Conservation (phyloP, 2,888 invertebrate species). For the Lasioglossum figueresi region DNA sequence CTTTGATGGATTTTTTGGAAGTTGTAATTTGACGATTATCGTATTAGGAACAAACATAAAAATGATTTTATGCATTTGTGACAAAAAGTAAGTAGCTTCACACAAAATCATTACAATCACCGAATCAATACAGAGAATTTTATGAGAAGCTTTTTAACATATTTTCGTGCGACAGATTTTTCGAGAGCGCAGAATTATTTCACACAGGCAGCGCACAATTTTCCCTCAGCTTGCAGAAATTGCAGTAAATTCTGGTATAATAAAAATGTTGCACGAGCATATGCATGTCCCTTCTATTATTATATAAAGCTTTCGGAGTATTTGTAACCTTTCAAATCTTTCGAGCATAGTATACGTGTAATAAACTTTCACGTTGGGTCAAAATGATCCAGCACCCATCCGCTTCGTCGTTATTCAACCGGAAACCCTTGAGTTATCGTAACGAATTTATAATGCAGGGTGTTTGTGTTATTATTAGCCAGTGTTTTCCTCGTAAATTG, state of each 20-base stretch:
- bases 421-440: background rate
- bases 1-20: background rate
- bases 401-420: background rate
- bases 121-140: background rate
- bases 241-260: background rate
- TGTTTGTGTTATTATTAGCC: constrained; percentile 12
- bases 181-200: background rate
- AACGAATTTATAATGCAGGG: constrained; percentile 10
- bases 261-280: background rate
- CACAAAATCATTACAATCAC: background rate
- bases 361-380: background rate
- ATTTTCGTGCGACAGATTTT: background rate
- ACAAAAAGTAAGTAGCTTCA: background rate
- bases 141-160: background rate
- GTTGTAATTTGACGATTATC: background rate
- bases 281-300: background rate
- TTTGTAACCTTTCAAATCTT: background rate
- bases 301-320: background rate
- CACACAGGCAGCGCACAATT: background rate
- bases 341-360: background rate
- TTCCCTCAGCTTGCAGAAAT: constrained; percentile 1
- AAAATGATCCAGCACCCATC: background rate
- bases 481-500: background rate
- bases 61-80: background rate
- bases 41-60: background rate